phyloP scores from a whole-genome alignment of 35 echinoderm and acorn worm genomes.

The Nesometra sesokonis region DNA sequence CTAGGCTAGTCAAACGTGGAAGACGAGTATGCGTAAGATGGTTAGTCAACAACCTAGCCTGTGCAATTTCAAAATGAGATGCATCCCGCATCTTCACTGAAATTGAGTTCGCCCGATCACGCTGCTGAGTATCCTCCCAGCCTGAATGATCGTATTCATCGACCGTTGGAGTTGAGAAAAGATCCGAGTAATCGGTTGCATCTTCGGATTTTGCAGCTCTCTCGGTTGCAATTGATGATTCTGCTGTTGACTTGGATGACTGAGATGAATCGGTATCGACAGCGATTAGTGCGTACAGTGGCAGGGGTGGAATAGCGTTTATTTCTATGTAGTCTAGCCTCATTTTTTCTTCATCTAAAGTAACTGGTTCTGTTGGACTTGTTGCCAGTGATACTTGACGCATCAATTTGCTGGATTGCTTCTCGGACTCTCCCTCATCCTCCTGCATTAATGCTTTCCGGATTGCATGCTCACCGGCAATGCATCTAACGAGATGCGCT shows the following conservation, averaged over 20 bases:
- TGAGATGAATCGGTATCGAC: conserved; percentile 59
- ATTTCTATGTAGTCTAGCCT: conserved; percentile 94
- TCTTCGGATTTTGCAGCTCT: conserved; percentile 19
- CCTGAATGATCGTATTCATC: conserved; percentile 14
- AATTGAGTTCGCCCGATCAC: conserved; percentile 32
- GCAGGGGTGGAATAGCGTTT: conserved; percentile 75
- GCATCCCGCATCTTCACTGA: conserved; percentile 57
- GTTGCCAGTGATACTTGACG: conserved; percentile 41
- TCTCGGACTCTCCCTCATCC: conserved; percentile 35
- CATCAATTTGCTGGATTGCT: conserved; percentile 15
- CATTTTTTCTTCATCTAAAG: conserved; percentile 23
- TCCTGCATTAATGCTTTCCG: conserved; percentile 45
- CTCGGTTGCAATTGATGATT: conserved; percentile 21
- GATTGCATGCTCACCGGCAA: conserved; percentile 77
- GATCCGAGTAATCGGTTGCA: conserved; percentile 52
- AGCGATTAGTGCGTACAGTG: conserved; percentile 72
- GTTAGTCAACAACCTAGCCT: conserved; percentile 70
- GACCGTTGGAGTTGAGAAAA: conserved; percentile 62
- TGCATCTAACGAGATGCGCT: conserved; percentile 81
- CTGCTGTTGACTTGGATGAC: neutral
- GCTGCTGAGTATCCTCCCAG: conserved; percentile 8
- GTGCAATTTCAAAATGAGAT: conserved; percentile 72
- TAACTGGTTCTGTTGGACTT: conserved; percentile 71
- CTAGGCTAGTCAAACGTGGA: conserved; percentile 68
- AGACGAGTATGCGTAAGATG: conserved; percentile 91